A percentile compares a stretch with the other conserved stretches of the same genome.
phyloP scores from a whole-genome alignment of 2,113 vertebrate species.

The Steatornis caripensis region DNA sequence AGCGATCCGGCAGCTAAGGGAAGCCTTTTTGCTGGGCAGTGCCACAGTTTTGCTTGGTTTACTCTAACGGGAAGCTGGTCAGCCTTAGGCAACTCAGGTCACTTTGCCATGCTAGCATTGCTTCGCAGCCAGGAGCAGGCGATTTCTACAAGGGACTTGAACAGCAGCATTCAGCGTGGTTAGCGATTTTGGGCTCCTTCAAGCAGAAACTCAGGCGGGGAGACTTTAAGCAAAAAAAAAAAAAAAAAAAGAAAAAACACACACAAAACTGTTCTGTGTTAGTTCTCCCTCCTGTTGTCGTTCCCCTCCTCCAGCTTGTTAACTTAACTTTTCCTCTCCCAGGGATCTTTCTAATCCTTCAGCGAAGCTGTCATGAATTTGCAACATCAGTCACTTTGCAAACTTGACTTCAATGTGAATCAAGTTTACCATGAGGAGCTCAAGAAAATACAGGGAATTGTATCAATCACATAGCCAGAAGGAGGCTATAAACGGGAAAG shows the following conservation, averaged over 20 bases:
- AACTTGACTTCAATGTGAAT: background rate
- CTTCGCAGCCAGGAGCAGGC: background rate
- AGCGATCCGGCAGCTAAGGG: background rate
- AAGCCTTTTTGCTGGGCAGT: background rate
- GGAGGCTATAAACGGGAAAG: background rate
- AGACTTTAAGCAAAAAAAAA: background rate
- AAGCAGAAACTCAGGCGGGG: background rate
- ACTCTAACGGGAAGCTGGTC: background rate
- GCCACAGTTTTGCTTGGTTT: background rate
- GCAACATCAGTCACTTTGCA: background rate
- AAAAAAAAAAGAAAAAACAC: background rate
- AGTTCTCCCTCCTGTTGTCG: conserved; percentile 49
- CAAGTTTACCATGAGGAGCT: conserved; percentile 4
- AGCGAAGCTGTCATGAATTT: background rate
- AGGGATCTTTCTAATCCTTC: conserved; percentile 49
- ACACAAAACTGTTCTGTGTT: conserved; percentile 46
- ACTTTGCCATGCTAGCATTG: background rate
- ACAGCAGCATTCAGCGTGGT: background rate
- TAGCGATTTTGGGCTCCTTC: conserved; percentile 7
- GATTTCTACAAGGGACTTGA: background rate
- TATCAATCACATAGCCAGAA: background rate
- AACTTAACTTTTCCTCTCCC: conserved; percentile 53
- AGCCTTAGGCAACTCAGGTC: background rate
- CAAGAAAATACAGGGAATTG: conserved; percentile 20
- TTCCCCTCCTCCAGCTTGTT: conserved; percentile 52